Evolutionary conservation across 1,140 invertebrate genomes (phyloP).

Genomic region (Dendrolimus kikuchii): DNA sequence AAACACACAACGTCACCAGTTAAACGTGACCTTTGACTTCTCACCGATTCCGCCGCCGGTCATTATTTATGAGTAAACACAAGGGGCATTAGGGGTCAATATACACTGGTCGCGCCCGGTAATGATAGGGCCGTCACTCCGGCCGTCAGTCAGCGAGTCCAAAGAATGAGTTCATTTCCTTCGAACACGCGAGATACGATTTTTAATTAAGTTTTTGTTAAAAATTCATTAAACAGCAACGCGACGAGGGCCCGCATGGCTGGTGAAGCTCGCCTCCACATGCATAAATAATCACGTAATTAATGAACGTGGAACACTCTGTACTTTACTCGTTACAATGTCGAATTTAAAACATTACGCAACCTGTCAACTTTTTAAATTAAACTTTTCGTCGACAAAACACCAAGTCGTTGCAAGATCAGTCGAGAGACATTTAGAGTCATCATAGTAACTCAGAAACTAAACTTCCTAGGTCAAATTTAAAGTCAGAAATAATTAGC

Average conservation of each 20-base stretch:
- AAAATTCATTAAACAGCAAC: slow-evolving; percentile 60
- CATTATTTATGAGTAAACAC: slow-evolving; percentile 22
- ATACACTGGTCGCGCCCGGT: slow-evolving; percentile 30
- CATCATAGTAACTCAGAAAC: too few species aligned
- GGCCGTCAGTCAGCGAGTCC: slow-evolving; percentile 53
- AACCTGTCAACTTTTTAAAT: slow-evolving; percentile 36
- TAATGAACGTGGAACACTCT: slow-evolving; percentile 42
- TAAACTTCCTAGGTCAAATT: too few species aligned
- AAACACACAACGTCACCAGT: slow-evolving; percentile 37
- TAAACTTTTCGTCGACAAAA: slow-evolving; percentile 27
- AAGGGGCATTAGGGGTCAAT: slow-evolving; percentile 26
- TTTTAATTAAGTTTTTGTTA: slow-evolving; percentile 72
- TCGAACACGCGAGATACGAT: slow-evolving; percentile 63
- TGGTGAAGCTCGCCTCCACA: slow-evolving; percentile 33
- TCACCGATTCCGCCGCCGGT: slow-evolving; percentile 15
- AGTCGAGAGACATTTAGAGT: too few species aligned
- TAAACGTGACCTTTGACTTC: slow-evolving; percentile 28
- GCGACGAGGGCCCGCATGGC: slow-evolving; percentile 32
- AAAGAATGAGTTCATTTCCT: slow-evolving; percentile 70
- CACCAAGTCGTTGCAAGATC: too few species aligned
- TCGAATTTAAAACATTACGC: slow-evolving; percentile 34
- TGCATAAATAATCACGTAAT: slow-evolving; percentile 60
- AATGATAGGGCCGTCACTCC: slow-evolving; percentile 60
- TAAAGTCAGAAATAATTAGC: too few species aligned
- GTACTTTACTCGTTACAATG: slow-evolving; percentile 32